These are phyloP conservation scores for Mythimna lalbum DNA, from an alignment of 2,888 invertebrate genomes.

Conservation along the genomic window DNA sequence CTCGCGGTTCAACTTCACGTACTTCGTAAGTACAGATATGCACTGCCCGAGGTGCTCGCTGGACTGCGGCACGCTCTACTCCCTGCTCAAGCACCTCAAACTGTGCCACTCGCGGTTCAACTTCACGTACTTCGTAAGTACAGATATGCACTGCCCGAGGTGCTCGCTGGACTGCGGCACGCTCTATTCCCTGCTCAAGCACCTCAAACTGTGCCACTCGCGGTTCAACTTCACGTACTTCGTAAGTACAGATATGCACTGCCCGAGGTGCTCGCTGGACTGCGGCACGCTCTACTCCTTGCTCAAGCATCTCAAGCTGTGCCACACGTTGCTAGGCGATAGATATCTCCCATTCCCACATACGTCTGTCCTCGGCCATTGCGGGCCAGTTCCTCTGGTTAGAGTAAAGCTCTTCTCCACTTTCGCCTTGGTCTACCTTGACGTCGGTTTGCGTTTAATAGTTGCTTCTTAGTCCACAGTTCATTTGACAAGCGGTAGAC, in stretches of 20 bases:
- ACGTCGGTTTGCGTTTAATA: no score
- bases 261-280: conserved; percentile 91
- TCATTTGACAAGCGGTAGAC: no score
- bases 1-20: conserved; percentile 97
- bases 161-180: conserved; percentile 95
- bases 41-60: conserved; percentile 86
- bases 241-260: conserved; percentile 87
- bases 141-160: neutral
- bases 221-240: conserved; percentile 98
- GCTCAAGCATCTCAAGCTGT: conserved; percentile 97
- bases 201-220: conserved; percentile 97
- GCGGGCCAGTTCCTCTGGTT: no score
- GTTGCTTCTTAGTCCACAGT: no score
- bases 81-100: conserved; percentile 97
- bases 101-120: conserved; percentile 98
- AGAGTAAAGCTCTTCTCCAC: no score
- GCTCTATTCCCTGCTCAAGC: conserved; percentile 97
- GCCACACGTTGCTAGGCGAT: no score
- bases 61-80: conserved; percentile 96
- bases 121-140: conserved; percentile 96
- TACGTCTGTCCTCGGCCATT: no score
- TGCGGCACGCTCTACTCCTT: conserved; percentile 96
- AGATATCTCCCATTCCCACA: no score
- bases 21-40: conserved; percentile 92
- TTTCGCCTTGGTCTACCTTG: no score